phyloP scores from a whole-genome alignment of 1,140 invertebrate genomes.

The Whitmania pigra region DNA sequence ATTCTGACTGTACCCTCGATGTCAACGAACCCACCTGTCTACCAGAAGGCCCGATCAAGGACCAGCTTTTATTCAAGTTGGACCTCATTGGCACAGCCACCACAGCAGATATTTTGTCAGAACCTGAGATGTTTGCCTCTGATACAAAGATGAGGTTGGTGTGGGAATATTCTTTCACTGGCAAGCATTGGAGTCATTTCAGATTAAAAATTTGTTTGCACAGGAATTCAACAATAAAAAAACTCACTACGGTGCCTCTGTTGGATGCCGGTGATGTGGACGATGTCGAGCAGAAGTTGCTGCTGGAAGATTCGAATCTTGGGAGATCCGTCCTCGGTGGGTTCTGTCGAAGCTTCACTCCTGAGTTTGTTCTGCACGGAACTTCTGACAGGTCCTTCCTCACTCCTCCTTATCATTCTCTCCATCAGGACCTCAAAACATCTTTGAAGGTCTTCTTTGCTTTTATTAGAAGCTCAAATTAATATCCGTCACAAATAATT shows the following conservation, averaged over 20 bases:
- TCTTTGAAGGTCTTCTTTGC: conserved; percentile 43
- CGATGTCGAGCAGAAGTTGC: too few relatives aligned
- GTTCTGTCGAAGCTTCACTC: conserved; percentile 57
- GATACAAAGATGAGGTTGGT: too few relatives aligned
- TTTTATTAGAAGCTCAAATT: not conserved
- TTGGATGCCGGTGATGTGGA: too few relatives aligned
- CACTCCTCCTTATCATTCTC: conserved; percentile 31
- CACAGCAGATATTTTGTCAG: too few relatives aligned
- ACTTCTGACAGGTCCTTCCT: conserved; percentile 37
- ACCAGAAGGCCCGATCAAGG: conserved; percentile 1
- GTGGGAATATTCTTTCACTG: too few relatives aligned
- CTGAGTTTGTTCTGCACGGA: conserved; percentile 61
- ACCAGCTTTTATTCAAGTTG: conserved; percentile 1
- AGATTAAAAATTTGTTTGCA: too few relatives aligned
- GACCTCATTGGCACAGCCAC: not conserved
- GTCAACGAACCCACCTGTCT: not conserved
- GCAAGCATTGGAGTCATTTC: too few relatives aligned
- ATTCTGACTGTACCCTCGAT: too few relatives aligned
- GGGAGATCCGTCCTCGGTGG: conserved; percentile 51
- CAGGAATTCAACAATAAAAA: too few relatives aligned
- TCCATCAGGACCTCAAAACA: conserved; percentile 42
- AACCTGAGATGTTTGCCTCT: too few relatives aligned
- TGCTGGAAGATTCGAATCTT: conserved; percentile 32
- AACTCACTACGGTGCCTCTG: too few relatives aligned
- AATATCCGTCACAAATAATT: too few relatives aligned